Conservation (phyloP, 2,888 invertebrate genomes). For the Hoplodrina blanda region DNA sequence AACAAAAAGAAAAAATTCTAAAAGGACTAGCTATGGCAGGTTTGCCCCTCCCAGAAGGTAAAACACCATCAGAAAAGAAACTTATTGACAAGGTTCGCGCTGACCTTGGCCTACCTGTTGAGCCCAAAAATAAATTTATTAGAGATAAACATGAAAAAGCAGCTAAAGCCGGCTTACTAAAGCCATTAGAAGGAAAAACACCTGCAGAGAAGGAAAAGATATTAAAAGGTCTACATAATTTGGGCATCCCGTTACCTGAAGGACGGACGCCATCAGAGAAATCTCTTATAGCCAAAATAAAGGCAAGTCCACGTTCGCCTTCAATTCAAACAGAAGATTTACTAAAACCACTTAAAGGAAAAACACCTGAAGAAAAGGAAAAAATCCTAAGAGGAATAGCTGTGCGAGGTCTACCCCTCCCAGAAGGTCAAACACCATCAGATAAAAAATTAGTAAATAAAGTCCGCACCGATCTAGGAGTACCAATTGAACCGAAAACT, state of each 20-base stretch:
- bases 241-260: slow-evolving; percentile 60
- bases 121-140: slow-evolving; percentile 11
- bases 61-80: slow-evolving; percentile 60
- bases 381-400: slow-evolving; percentile 36
- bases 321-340: slow-evolving; percentile 9
- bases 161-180: neutral
- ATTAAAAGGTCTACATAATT: slow-evolving; percentile 5
- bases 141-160: slow-evolving; percentile 1
- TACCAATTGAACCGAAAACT: slow-evolving; percentile 15
- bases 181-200: slow-evolving; percentile 14
- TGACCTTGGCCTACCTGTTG: slow-evolving; percentile 20
- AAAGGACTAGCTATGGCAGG: slow-evolving; percentile 35
- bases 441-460: slow-evolving; percentile 46
- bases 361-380: slow-evolving; percentile 32
- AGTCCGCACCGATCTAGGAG: slow-evolving; percentile 20
- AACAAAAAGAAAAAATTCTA: slow-evolving; percentile 37
- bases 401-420: slow-evolving; percentile 42
- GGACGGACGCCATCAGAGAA: slow-evolving; percentile 67
- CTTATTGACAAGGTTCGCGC: slow-evolving; percentile 14
- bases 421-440: slow-evolving; percentile 60
- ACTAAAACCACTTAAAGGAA: slow-evolving; percentile 17
- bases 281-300: slow-evolving; percentile 41
- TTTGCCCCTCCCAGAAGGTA: slow-evolving; percentile 53
- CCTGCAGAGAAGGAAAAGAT: slow-evolving; percentile 38
- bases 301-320: neutral